phyloP scores from a whole-genome alignment of 2,888 invertebrate species.

The Cryptophagus acutangulus region DNA sequence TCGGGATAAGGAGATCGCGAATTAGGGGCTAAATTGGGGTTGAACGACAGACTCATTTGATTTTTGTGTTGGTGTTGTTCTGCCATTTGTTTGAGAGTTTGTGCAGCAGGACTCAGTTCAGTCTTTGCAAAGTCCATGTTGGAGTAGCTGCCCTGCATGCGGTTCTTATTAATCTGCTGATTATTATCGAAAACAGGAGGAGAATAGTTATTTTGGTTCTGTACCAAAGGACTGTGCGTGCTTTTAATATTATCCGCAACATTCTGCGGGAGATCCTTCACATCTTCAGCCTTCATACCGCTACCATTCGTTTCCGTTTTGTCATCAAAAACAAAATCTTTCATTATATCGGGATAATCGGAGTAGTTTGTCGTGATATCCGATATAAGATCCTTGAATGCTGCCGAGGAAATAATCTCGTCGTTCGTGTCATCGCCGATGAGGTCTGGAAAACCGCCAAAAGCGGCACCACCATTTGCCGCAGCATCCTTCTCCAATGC shows the following conservation, averaged over 20 bases:
- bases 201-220: constrained; percentile 40
- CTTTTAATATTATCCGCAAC: constrained; percentile 28
- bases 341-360: constrained; percentile 67
- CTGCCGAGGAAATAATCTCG: constrained; percentile 68
- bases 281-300: constrained; percentile 43
- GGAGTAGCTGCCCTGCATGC: constrained; percentile 32
- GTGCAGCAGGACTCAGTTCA: constrained; percentile 86
- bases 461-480: constrained; percentile 64
- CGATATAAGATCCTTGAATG: constrained; percentile 81
- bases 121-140: constrained; percentile 47
- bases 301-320: constrained; percentile 41
- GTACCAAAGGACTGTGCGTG: constrained; percentile 38
- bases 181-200: constrained; percentile 42
- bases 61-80: constrained; percentile 91
- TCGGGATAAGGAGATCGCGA: constrained; percentile 58
- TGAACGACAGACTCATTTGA: constrained; percentile 59
- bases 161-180: constrained; percentile 10
- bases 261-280: constrained; percentile 35
- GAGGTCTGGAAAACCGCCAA: constrained; percentile 74
- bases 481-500: constrained; percentile 81
- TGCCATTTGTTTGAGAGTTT: constrained; percentile 94
- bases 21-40: constrained; percentile 45
- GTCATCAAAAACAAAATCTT: constrained; percentile 71
- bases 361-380: constrained; percentile 70
- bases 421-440: constrained; percentile 80